phyloP scores from a whole-genome alignment of 2,113 vertebrate species.

The Diadophis punctatus region DNA sequence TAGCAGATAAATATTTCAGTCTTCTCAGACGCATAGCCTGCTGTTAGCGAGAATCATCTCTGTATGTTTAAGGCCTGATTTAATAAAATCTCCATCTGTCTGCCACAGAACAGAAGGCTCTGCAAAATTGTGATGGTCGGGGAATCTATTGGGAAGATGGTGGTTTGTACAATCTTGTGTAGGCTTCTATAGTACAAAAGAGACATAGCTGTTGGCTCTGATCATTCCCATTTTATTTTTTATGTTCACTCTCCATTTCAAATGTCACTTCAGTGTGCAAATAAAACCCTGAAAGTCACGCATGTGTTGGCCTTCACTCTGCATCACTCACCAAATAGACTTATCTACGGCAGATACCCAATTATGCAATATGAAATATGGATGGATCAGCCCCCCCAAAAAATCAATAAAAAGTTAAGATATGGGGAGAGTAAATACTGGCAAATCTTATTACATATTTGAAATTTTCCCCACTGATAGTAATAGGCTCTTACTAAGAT shows the following conservation, averaged over 20 bases:
- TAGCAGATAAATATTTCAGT: conserved; percentile 33
- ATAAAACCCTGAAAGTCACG: conserved; percentile 1
- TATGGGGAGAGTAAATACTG: conserved; percentile 34
- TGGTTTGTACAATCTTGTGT: background rate
- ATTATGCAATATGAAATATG: conserved; percentile 5
- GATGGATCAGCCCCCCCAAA: conserved; percentile 29
- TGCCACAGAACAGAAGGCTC: conserved; percentile 12
- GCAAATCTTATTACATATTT: conserved; percentile 42
- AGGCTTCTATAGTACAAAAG: conserved; percentile 4
- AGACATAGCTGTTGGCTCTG: background rate
- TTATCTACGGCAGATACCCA: background rate
- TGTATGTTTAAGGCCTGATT: conserved; percentile 29
- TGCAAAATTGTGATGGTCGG: conserved; percentile 31
- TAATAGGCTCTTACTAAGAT: conserved; percentile 44
- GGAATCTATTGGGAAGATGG: background rate
- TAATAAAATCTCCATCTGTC: conserved; percentile 18
- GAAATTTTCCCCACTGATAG: conserved; percentile 38
- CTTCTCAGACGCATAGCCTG: conserved; percentile 15
- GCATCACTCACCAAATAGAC: background rate
- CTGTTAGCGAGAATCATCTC: conserved; percentile 15
- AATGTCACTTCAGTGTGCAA: background rate
- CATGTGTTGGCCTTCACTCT: background rate
- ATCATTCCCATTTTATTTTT: background rate
- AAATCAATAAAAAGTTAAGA: conserved; percentile 28
- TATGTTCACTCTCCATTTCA: background rate